Evolutionary conservation across 2,888 invertebrate genomes (phyloP).

Genomic region (Ophraella communa): DNA sequence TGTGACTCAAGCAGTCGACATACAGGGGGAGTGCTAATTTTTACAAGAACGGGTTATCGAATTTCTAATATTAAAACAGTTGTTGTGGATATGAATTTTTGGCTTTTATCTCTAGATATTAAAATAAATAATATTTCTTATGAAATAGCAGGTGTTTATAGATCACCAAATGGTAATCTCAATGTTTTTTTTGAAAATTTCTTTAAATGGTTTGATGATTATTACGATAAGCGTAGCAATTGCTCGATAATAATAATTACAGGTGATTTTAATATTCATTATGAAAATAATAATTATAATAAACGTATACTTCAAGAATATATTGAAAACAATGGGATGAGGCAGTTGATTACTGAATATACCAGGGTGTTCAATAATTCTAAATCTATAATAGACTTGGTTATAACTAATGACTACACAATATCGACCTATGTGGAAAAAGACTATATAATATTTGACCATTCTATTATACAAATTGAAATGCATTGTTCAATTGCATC

Average conservation of each 20-base stretch:
- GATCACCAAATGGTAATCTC: background rate
- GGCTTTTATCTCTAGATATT: background rate
- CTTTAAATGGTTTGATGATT: background rate
- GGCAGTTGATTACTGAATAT: background rate
- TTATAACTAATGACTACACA: conserved; percentile 2
- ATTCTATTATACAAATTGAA: background rate
- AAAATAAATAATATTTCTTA: background rate
- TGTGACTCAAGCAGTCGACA: conserved; percentile 6
- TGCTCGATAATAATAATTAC: background rate
- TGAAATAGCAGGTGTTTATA: background rate
- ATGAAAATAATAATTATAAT: background rate
- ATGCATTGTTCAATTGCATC: too few relatives aligned
- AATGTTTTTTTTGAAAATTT: background rate
- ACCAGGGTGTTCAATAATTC: background rate
- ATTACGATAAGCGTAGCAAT: background rate
- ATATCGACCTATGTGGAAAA: background rate
- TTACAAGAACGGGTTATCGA: background rate
- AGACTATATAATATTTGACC: conserved; percentile 1
- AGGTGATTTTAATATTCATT: conserved; percentile 6
- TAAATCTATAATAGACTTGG: background rate
- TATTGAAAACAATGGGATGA: conserved; percentile 1
- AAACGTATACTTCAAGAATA: conserved; percentile 1
- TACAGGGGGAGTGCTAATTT: conserved; percentile 1
- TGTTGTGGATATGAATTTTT: background rate
- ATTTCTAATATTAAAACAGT: background rate